phyloP scores from a whole-genome alignment of 2,113 vertebrate genomes.

The Galeopterus variegatus region DNA sequence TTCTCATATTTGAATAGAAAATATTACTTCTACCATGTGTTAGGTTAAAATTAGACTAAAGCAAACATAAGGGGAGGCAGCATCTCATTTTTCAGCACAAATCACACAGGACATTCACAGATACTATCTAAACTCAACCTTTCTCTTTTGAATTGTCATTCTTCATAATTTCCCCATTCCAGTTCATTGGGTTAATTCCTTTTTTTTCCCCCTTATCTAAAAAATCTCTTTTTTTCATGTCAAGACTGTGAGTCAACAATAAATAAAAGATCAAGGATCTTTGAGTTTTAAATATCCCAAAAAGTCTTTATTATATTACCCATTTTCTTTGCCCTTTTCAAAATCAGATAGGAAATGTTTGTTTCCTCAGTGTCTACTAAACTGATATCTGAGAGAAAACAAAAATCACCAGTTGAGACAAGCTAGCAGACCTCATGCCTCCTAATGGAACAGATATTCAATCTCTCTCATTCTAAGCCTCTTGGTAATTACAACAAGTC shows the following conservation, averaged over 20 bases:
- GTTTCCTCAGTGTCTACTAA: background rate
- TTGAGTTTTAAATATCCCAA: slow-evolving; percentile 43
- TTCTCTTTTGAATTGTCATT: slow-evolving; percentile 62
- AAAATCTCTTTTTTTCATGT: background rate
- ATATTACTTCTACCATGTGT: slow-evolving; percentile 14
- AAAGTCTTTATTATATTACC: background rate
- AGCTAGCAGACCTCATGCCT: background rate
- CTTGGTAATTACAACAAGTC: slow-evolving; percentile 36
- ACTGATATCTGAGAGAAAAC: background rate
- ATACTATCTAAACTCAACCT: slow-evolving; percentile 41
- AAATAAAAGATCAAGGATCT: slow-evolving; percentile 28
- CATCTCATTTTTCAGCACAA: slow-evolving; percentile 23
- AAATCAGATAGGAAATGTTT: background rate
- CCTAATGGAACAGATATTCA: background rate
- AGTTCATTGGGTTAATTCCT: slow-evolving; percentile 24
- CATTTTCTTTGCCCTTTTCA: background rate
- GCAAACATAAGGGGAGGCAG: background rate
- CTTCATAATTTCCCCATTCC: slow-evolving; percentile 23
- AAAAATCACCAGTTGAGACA: background rate
- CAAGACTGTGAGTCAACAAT: slow-evolving; percentile 26
- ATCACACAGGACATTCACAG: slow-evolving; percentile 10
- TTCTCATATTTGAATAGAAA: slow-evolving; percentile 43
- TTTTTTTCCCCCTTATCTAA: background rate
- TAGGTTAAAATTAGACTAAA: slow-evolving; percentile 34
- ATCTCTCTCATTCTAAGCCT: background rate